Evolutionary conservation across 2,888 invertebrate genomes (phyloP), one percentile per base, ranked within the genome.

Genomic region (Callyntrura guangdongensis): DNA sequence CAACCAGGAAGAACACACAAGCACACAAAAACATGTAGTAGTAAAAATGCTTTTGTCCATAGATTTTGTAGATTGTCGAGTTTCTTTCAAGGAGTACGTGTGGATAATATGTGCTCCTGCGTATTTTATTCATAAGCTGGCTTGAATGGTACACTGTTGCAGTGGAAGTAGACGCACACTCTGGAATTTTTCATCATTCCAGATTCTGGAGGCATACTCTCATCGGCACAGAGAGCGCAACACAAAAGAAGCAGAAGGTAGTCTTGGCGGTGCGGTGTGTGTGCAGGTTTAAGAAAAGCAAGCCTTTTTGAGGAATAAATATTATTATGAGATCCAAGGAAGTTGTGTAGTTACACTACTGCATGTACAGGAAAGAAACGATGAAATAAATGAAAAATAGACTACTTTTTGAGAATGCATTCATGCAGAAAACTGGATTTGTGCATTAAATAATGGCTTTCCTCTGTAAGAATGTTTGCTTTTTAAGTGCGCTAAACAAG

Each of bases 361-460:
- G 36, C 17, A 5, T 4, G 22, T 25, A 81, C 81, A 82, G 4
- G 14, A 14, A 61, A 25, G 49, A 12, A 6, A 36, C 3, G 36
- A 36, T 36, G 36, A 36, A 36, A 36, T 36, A 36, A 36, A 36
- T 36, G 36, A 36, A 36, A 89, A 61, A 83, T 59, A 74, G n/a
- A 12, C 72, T 49, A 74, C 61, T 69, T 64, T 83, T 36, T 25
- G 67, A 59, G 27, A 61, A 25, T 89, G 67, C 83, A 89, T 83
- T 89, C 88, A 74, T 89, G 88, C 88, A 83, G 88, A 89, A 89
- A 89, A 89, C 74, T 83, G 88, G 88, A 83, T 89, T 83, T 64
- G 45, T 56, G 64, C 81, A 81, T 53, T 69, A 64, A 59, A 81
- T 81, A 81, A 87, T 81, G 72, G 69, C 12, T 53, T 86, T 87